Evolutionary conservation across 2,888 invertebrate genomes (phyloP), one percentile per base, ranked within the genome.

Genomic region (Drosophila neotestacea): DNA sequence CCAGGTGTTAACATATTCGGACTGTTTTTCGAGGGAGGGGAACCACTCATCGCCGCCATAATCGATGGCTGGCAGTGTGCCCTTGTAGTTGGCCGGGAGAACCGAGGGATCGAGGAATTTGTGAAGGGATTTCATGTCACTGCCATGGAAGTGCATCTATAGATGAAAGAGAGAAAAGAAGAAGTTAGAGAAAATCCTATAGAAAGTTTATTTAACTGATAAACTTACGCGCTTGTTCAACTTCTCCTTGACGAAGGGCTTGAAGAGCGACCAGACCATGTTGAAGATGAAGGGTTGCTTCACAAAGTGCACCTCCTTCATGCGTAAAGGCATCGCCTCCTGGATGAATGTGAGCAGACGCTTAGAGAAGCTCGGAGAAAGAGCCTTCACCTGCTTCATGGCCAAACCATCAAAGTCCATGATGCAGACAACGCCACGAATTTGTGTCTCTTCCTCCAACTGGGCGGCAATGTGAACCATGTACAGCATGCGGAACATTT

Each of bases 281-380:
- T 95, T 96, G 93, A 97, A 97, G 71, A 97, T 93, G 93, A 95
- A 95, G 0, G 97, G 97, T 89, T 97, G 95, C 89, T 96, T 96
- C 3, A 97, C 96, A 90, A 97, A 95, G 92, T 97, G 97, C 9
- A 97, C 95, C 93, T 97, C 96, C 92, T 96, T 97, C 81, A 97
- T 93, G 60, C 97, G 94, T 55, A 97, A 92, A 3, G 97, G 97
- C 96, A 97, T 96, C 0, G 97, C 97, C 65, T 97, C 96, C 92
- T 97, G 97, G 80, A 97, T 97, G 92, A 97, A 97, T 9, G 94
- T 94, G 70, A 97, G 94, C 55, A 97, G 94, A 52, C 95, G 94
- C 93, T 95, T 95, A 54, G 96, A 96, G 93, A 96, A 97, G 7
- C 95, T 92, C 0, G 96, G 96, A 0, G 95, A 94, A 54, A 97